These are phyloP conservation scores for Chloroclysta siterata DNA, from an alignment of 2,888 invertebrate species.

Conservation along the genomic window DNA sequence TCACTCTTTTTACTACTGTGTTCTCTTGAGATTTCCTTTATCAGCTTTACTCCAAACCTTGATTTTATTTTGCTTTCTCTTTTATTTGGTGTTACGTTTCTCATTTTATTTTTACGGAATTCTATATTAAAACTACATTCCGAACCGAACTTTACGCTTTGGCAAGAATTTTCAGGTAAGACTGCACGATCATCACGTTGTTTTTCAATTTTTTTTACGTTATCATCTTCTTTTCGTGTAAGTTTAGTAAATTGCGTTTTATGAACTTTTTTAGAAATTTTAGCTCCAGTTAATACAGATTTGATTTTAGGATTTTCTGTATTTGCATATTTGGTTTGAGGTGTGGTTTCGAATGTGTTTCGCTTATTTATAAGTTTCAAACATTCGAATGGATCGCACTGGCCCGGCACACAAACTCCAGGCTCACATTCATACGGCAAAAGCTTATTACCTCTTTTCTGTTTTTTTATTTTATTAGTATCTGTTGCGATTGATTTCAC, in stretches of 20 bases:
- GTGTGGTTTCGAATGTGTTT: not conserved
- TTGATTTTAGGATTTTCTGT: slow-evolving; percentile 9
- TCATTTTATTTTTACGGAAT: slow-evolving; percentile 43
- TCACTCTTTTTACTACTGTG: not conserved
- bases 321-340: not conserved
- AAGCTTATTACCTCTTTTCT: slow-evolving; percentile 16
- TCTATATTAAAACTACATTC: slow-evolving; percentile 44
- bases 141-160: slow-evolving; percentile 41
- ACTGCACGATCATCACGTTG: not conserved
- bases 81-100: not conserved
- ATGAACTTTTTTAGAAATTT: not conserved
- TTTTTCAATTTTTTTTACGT: slow-evolving; percentile 1
- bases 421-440: slow-evolving; percentile 51
- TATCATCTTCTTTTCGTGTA: not conserved
- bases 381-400: slow-evolving; percentile 48
- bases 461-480: slow-evolving; percentile 3
- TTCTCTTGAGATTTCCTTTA: slow-evolving; percentile 6
- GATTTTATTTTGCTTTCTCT: not conserved
- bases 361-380: slow-evolving; percentile 25
- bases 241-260: not conserved
- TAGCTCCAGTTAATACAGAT: slow-evolving; percentile 1
- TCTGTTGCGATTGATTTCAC: slow-evolving; percentile 22
- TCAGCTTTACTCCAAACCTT: slow-evolving; percentile 6
- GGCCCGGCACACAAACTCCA: slow-evolving; percentile 46
- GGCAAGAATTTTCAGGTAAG: slow-evolving; percentile 21